A percentile compares a stretch with the other conserved stretches of the same genome.
Evolutionary conservation across 2,113 vertebrate species (phyloP).

Genomic region (Gallinago paraguaiae): DNA sequence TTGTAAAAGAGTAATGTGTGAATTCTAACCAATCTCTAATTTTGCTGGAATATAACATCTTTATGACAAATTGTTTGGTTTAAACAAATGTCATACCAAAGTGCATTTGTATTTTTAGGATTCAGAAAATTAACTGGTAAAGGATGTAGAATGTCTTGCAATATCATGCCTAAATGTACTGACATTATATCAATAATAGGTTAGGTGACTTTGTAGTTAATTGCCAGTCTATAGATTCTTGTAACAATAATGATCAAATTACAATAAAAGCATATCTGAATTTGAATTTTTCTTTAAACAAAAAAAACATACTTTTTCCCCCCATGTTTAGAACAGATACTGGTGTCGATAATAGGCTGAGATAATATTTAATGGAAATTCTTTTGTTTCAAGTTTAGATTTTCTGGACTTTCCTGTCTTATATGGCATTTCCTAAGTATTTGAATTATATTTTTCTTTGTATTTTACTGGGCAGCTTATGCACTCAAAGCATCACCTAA

Average conservation of each 20-base stretch:
- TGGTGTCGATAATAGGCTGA: neutral
- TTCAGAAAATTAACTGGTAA: neutral
- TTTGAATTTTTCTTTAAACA: neutral
- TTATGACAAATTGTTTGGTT: neutral
- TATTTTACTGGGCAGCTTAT: conserved; percentile 67
- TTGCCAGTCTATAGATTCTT: neutral
- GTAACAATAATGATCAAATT: neutral
- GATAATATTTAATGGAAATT: neutral
- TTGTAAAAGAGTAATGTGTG: neutral
- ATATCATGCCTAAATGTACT: neutral
- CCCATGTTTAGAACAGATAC: neutral
- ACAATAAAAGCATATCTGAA: neutral
- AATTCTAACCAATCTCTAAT: neutral
- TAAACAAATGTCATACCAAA: neutral
- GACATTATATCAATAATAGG: neutral
- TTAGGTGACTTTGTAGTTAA: neutral
- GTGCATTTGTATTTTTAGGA: neutral
- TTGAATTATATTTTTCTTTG: conserved; percentile 46
- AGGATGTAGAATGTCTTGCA: neutral
- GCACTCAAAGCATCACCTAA: conserved; percentile 74
- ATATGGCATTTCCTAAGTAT: conserved; percentile 9
- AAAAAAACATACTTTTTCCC: neutral
- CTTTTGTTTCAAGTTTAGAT: neutral
- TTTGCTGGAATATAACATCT: neutral
- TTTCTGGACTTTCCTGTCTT: neutral